These are phyloP conservation scores for Xenopus borealis DNA, from an alignment of 2,113 vertebrate genomes.

Conservation along the genomic window DNA sequence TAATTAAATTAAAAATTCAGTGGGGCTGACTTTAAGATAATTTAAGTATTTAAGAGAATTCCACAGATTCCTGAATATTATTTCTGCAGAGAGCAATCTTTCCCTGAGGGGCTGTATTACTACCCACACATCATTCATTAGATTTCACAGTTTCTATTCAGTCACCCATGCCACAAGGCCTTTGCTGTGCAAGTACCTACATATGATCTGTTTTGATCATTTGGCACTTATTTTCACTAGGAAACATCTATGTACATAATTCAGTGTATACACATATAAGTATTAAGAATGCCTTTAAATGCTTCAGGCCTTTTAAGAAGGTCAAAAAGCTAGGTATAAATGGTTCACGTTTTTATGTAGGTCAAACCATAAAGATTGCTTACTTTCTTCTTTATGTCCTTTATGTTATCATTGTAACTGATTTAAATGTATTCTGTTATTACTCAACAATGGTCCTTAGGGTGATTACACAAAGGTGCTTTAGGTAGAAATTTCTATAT, in stretches of 20 bases:
- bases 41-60: constrained; percentile 18
- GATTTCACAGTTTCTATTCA: constrained; percentile 11
- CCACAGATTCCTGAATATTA: neutral
- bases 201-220: constrained; percentile 17
- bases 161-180: constrained; percentile 1
- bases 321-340: too few species aligned
- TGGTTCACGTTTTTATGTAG: too few species aligned
- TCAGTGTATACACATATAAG: neutral
- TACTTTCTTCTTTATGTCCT: too few species aligned
- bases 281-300: too few species aligned
- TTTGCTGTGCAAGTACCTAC: constrained; percentile 12
- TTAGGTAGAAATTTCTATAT: too few species aligned
- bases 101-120: constrained; percentile 1
- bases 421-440: too few species aligned
- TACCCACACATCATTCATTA: constrained; percentile 11
- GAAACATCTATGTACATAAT: constrained; percentile 3
- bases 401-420: too few species aligned
- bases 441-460: too few species aligned
- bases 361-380: too few species aligned
- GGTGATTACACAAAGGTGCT: too few species aligned
- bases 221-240: neutral
- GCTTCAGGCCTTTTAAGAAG: too few species aligned
- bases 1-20: too few species aligned
- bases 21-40: neutral
- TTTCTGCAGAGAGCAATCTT: neutral